Evolutionary conservation across 2,797 vertebrate species (phyloP), one percentile per base, ranked within the genome.

Genomic region (Bryconaethiops microstoma): DNA sequence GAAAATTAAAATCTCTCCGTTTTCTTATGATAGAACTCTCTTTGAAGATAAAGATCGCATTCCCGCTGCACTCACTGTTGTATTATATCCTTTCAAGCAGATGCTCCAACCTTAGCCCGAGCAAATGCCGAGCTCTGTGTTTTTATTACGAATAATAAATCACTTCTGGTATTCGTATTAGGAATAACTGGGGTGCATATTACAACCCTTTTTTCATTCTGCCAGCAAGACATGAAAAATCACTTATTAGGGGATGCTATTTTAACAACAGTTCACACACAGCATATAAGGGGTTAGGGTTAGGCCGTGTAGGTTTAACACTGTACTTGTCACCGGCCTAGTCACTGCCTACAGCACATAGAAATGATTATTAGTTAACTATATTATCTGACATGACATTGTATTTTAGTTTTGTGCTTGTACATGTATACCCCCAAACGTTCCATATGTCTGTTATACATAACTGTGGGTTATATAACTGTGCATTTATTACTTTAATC

Each of bases 1-100:
- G 21, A 25, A 42, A 25, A 55, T 54, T 23, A 73, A 35, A 63
- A 23, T 40, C 13, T 25, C 57, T 23, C 23, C 50, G 57, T 7
- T 9, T 19, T n/a, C 25, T 14, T 17, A 60, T 35, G 2, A 52
- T 40, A 72, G 35, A 63, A 50, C 29, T 65, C 1, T 8, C 68
- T 62, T 60, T 6, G 5, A 42, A 73, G 65, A 78, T 78, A 50
- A 50, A 39, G 67, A 70, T 78, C 67, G 35, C 0, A 8, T 60
- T 63, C 59, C 23, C 5, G n/a, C 35, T 50, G 21, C 13, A 29
- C 67, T 48, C 35, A 2, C 5, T n/a, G 48, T 73, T 39, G 40
- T 57, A 29, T 39, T 40, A 57, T 17, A 17, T 29, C 25, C 12
- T 40, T 13, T 19, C 54, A 13, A 21, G 70, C 39, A 50, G 17